Evolutionary conservation across 2,797 vertebrate species (phyloP).

Genomic region (Lophius americanus): DNA sequence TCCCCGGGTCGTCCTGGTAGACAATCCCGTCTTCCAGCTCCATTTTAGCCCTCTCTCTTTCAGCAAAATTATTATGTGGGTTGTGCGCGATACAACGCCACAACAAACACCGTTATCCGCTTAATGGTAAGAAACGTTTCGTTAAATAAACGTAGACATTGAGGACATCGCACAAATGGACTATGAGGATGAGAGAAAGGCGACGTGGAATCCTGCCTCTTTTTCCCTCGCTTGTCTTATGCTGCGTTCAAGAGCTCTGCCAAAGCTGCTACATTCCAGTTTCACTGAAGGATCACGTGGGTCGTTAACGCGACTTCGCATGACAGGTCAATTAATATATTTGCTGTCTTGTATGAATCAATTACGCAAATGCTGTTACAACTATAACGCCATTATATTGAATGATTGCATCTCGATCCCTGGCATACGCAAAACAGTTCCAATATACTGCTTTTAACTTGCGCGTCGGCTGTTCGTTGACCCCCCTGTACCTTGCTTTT

Average conservation of each 20-base stretch:
- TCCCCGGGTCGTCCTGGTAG: conserved; percentile 93
- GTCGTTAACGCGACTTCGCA: no score
- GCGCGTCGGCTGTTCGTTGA: no score
- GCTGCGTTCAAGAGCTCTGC: conserved; percentile 56
- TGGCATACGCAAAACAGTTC: no score
- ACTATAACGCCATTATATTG: no score
- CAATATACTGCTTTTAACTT: no score
- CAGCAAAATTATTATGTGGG: conserved; percentile 49
- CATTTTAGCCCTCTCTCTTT: conserved; percentile 78
- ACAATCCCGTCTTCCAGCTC: conserved; percentile 96
- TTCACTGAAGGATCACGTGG: not conserved
- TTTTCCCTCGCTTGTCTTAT: conserved; percentile 57
- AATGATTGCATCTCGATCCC: no score
- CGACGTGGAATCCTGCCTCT: conserved; percentile 75
- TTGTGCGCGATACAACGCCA: conserved; percentile 53
- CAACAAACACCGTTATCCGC: conserved; percentile 31
- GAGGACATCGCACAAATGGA: conserved; percentile 32
- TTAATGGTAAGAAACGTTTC: conserved; percentile 10
- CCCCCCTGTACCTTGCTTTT: no score
- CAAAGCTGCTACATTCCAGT: not conserved
- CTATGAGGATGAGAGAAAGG: conserved; percentile 49
- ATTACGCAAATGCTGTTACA: no score
- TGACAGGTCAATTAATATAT: no score
- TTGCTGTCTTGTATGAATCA: no score
- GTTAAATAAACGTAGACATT: conserved; percentile 47